Conservation (phyloP, 2,888 invertebrate species). For the Conomelus anceps region DNA sequence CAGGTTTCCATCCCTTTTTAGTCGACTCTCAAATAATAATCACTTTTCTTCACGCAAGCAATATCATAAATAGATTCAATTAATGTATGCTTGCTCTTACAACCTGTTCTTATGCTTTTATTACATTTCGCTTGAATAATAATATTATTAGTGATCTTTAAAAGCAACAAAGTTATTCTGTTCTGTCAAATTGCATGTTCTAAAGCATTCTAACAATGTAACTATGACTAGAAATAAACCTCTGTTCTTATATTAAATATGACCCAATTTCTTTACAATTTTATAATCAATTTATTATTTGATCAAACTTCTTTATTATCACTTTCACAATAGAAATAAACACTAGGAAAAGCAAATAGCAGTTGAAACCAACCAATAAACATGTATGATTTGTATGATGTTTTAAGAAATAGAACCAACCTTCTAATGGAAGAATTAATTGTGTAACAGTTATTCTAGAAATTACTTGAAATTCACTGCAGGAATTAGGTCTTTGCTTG, state of each 20-base stretch:
- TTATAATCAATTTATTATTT: not conserved
- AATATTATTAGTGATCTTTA: no score
- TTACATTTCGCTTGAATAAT: not conserved
- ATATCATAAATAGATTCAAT: not conserved
- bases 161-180: not conserved
- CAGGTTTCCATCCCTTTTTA: not conserved
- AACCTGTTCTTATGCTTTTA: not conserved
- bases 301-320: no score
- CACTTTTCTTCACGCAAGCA: not conserved
- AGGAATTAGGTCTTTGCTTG: no score
- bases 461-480: no score
- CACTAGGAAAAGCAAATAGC: no score
- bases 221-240: not conserved
- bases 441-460: no score
- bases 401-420: no score
- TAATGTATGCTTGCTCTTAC: not conserved
- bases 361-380: no score
- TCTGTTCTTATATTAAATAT: not conserved
- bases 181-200: not conserved
- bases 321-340: no score
- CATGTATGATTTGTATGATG: no score
- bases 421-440: no score
- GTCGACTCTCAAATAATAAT: not conserved
- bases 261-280: not conserved
- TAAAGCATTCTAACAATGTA: not conserved